Conservation (phyloP, 2,797 vertebrate species). For the Pipistrellus nathusii region DNA sequence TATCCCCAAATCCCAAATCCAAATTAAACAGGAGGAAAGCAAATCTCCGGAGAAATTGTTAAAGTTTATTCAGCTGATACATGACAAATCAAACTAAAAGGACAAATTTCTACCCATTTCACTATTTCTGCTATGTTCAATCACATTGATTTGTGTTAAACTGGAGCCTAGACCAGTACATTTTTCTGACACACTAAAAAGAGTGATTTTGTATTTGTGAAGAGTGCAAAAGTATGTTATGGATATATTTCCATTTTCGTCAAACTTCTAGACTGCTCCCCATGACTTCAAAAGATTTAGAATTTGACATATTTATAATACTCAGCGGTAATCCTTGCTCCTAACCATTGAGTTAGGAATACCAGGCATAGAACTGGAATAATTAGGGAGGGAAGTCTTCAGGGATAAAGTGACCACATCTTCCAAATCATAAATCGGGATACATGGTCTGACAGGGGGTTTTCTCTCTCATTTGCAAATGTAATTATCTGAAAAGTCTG, state of each 20-base stretch:
- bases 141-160: background rate
- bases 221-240: background rate
- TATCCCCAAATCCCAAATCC: background rate
- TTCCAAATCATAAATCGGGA: background rate
- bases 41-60: background rate
- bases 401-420: background rate
- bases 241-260: conserved; percentile 20
- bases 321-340: background rate
- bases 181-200: conserved; percentile 26
- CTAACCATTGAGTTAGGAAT: background rate
- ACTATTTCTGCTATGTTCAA: background rate
- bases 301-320: background rate
- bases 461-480: conserved; percentile 48
- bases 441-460: background rate
- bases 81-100: conserved; percentile 23
- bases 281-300: conserved; percentile 4
- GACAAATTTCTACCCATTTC: background rate
- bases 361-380: background rate
- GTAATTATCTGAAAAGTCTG: conserved; percentile 27
- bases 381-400: background rate
- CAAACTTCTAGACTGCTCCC: background rate
- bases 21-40: background rate
- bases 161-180: background rate
- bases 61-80: background rate
- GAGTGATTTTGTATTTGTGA: conserved; percentile 33